phyloP scores from a whole-genome alignment of 2,888 invertebrate genomes.

The Nyleta sp. region DNA sequence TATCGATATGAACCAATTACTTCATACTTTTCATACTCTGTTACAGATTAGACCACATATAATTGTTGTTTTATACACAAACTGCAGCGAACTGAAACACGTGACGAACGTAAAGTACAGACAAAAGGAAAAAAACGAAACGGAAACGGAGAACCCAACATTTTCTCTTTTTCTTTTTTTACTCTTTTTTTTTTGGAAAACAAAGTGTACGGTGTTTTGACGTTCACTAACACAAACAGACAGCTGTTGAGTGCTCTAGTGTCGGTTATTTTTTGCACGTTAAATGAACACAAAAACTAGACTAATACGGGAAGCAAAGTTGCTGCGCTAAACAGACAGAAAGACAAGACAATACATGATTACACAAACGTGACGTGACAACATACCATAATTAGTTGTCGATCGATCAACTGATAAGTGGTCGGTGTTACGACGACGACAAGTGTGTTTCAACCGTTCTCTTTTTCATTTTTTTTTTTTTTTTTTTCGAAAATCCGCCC shows the following conservation, averaged over 20 bases:
- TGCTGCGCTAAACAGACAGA: constrained; percentile 78
- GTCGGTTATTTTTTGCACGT: constrained; percentile 62
- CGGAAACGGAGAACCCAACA: constrained; percentile 37
- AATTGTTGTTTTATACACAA: constrained; percentile 55
- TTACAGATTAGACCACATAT: constrained; percentile 57
- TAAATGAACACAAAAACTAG: constrained; percentile 67
- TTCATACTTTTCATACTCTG: constrained; percentile 55
- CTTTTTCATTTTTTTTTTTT: constrained; percentile 4
- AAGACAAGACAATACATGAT: constrained; percentile 81
- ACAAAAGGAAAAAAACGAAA: constrained; percentile 68
- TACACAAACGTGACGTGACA: constrained; percentile 81
- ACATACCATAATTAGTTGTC: constrained; percentile 79
- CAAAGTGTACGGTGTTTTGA: constrained; percentile 75
- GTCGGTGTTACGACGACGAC: constrained; percentile 45
- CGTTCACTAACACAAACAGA: constrained; percentile 74
- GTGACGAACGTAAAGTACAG: constrained; percentile 56
- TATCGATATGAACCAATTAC: constrained; percentile 27
- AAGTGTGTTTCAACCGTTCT: constrained; percentile 42
- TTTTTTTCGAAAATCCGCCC: constrained; percentile 8
- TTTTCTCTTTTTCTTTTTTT: constrained; percentile 24
- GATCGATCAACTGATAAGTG: constrained; percentile 58
- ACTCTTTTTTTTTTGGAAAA: constrained; percentile 46
- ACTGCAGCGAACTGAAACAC: constrained; percentile 55
- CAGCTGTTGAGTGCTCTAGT: constrained; percentile 65
- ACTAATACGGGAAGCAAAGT: constrained; percentile 69